Evolutionary conservation across 2,113 vertebrate genomes (phyloP).

Genomic region (Scartelaos histophorus): DNA sequence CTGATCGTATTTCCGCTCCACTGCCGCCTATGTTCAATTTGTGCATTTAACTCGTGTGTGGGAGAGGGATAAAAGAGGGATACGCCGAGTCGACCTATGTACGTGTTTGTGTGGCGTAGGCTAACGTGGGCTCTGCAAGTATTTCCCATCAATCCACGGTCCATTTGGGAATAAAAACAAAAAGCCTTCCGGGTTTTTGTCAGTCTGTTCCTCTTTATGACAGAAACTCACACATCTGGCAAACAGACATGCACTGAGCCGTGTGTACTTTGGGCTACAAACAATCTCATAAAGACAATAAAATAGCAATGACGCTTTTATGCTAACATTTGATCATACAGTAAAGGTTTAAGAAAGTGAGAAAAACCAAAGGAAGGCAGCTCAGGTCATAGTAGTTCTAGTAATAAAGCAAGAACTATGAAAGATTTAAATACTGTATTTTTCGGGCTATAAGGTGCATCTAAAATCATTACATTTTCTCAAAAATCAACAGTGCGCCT

Average conservation of each 20-base stretch:
- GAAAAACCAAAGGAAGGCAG: not conserved
- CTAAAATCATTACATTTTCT: too few relatives aligned
- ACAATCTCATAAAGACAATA: slow-evolving; percentile 33
- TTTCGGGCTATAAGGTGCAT: too few relatives aligned
- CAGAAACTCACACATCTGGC: not conserved
- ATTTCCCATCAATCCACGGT: slow-evolving; percentile 50
- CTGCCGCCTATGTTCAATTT: slow-evolving; percentile 47
- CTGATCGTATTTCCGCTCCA: slow-evolving; percentile 54
- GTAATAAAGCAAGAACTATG: too few relatives aligned
- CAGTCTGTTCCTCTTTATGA: slow-evolving; percentile 9
- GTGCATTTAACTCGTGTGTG: slow-evolving; percentile 42
- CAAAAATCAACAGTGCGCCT: too few relatives aligned
- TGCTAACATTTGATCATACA: not conserved
- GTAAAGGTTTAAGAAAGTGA: not conserved
- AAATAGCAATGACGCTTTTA: not conserved
- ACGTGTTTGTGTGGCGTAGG: slow-evolving; percentile 11
- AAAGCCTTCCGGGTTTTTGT: slow-evolving; percentile 38
- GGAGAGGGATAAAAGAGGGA: slow-evolving; percentile 43
- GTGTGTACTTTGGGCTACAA: slow-evolving; percentile 12
- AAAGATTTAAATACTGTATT: too few relatives aligned
- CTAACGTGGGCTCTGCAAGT: slow-evolving; percentile 39
- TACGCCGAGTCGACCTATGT: slow-evolving; percentile 25
- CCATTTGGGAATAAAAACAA: slow-evolving; percentile 57
- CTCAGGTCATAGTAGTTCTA: not conserved
- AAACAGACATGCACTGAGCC: slow-evolving; percentile 3